These are phyloP conservation scores for Miltochrista miniata DNA, from an alignment of 2,888 invertebrate genomes.

Conservation along the genomic window DNA sequence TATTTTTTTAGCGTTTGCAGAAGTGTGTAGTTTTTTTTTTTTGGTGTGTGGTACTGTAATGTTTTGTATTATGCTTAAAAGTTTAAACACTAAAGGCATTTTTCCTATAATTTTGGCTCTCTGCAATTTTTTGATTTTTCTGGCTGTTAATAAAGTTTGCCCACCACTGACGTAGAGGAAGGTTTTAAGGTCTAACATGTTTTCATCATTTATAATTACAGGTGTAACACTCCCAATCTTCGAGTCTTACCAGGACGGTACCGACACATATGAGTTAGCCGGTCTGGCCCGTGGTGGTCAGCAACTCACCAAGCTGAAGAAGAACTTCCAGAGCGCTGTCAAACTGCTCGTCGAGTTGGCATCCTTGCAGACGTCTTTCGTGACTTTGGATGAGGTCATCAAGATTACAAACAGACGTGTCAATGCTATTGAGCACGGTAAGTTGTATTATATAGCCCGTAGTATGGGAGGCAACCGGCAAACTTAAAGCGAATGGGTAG, in stretches of 20 bases:
- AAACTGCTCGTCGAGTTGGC: constrained; percentile 98
- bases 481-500: too few relatives aligned
- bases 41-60: too few relatives aligned
- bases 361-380: constrained; percentile 98
- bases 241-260: constrained; percentile 96
- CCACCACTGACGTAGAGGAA: too few relatives aligned
- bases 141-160: too few relatives aligned
- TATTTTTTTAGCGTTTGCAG: too few relatives aligned
- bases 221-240: constrained; percentile 98
- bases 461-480: too few relatives aligned
- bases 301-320: constrained; percentile 97
- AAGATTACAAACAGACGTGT: constrained; percentile 99
- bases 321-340: constrained; percentile 98
- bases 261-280: constrained; percentile 98
- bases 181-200: too few relatives aligned
- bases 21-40: too few relatives aligned
- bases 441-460: constrained; percentile 29
- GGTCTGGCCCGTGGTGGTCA: constrained; percentile 99
- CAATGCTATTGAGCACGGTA: constrained; percentile 99
- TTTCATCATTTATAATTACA: constrained; percentile 51
- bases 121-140: too few relatives aligned
- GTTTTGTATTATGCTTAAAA: too few relatives aligned
- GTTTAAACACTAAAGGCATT: too few relatives aligned
- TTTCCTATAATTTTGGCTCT: too few relatives aligned
- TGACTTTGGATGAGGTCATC: constrained; percentile 99